Percentiles rank a stretch among this genome's conserved stretches.
Conservation (phyloP, 2,797 vertebrate species). For the Danio kyathit region DNA sequence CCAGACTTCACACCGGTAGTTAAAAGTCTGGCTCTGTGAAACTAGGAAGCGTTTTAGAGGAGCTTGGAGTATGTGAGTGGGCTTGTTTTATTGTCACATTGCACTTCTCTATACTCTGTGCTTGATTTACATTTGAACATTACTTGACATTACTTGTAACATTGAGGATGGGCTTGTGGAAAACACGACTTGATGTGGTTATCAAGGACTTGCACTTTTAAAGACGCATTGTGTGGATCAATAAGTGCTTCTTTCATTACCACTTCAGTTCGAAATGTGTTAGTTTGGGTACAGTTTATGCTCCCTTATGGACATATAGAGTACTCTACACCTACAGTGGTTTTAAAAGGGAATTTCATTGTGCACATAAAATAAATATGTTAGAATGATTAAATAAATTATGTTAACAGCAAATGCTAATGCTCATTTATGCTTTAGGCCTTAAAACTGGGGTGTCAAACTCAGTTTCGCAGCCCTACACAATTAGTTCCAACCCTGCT, state of each 20-base stretch:
- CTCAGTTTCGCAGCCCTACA: no score
- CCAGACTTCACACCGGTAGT: constrained; percentile 24
- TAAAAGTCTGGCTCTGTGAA: constrained; percentile 17
- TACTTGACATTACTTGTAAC: not conserved
- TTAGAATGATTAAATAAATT: no score
- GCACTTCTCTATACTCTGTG: not conserved
- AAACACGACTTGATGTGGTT: not conserved
- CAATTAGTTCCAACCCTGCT: no score
- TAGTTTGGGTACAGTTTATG: not conserved
- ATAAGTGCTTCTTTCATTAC: not conserved
- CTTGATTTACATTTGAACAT: not conserved
- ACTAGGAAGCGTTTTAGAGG: not conserved
- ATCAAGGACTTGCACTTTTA: not conserved
- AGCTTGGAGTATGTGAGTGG: not conserved
- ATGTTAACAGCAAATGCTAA: not conserved
- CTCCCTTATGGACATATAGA: not conserved
- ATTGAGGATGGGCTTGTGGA: not conserved
- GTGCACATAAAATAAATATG: not conserved
- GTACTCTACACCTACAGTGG: not conserved
- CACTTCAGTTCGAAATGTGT: not conserved
- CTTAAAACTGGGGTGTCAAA: no score
- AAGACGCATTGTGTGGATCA: not conserved
- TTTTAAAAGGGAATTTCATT: not conserved
- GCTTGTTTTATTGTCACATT: not conserved
- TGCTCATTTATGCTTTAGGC: not conserved